Evolutionary conservation across 2,888 invertebrate species (phyloP), one percentile per base, ranked within the genome.

Genomic region (Watsonalla binaria): DNA sequence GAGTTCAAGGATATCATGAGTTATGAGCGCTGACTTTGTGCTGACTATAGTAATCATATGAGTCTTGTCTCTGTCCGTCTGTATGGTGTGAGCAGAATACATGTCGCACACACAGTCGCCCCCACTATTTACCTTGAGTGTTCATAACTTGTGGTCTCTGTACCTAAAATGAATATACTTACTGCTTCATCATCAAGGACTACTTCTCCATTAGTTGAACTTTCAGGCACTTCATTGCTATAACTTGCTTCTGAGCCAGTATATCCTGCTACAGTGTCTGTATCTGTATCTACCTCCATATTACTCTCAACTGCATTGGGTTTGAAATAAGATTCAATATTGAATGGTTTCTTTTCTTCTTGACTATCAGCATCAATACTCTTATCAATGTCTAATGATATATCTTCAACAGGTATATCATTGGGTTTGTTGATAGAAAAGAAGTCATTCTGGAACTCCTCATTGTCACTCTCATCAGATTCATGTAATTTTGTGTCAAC

Each of bases 401-500:
- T 37, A 48, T 91, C 76, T 54, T 84, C 84, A 56, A 86, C 69
- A 34, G 91, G 84, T 60, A 84, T 66, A 42, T 90, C 87, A 45
- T 76, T 62, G n/a, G 78, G 74, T 65, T 92, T 88, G 72, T 92
- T 87, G 62, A 92, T 90, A 51, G 92, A 89, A 65, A 91, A 92
- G 78, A 92, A 92, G 60, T 92, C 84, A 66, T 91, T 92, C 51
- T 89, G 84, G 45, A 90, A 83, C 57, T 90, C 91, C 35, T 92
- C 92, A 70, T 86, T 86, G 56, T 89, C 92, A 71, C 86, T 87
- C 2, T 87, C 88, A 71, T 90, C 90, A 2, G 89, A 88, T 57
- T 80, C 75, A n/a, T 82, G 79, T 45, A 75, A 49, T 57, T 76
- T 78, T 6, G 61, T 24, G 34, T 75, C 74, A 5, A 58, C 50